These are phyloP conservation scores for Enhydra lutris DNA, from an alignment of 2,113 vertebrate genomes.

Conservation along the genomic window DNA sequence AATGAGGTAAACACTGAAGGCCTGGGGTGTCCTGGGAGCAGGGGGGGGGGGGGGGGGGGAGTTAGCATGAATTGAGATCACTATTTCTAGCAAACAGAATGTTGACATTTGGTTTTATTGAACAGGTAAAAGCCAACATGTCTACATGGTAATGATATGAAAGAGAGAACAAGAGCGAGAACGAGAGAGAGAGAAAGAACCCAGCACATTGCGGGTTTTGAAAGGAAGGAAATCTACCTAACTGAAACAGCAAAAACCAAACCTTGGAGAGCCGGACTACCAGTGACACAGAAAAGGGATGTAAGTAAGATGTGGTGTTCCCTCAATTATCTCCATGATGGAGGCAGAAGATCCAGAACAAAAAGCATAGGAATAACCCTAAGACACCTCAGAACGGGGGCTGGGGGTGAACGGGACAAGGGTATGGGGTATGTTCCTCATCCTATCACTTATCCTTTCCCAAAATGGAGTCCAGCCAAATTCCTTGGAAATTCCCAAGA, in stretches of 20 bases:
- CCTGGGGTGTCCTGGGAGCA: too few relatives aligned
- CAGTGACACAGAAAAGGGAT: not conserved
- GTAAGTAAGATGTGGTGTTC: not conserved
- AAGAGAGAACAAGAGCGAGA: not conserved
- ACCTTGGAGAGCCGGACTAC: not conserved
- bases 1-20: not conserved
- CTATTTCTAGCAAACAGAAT: not conserved
- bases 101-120: not conserved
- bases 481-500: not conserved
- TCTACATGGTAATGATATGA: not conserved
- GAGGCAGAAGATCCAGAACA: not conserved
- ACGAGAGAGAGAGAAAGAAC: not conserved
- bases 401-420: not conserved
- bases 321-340: not conserved
- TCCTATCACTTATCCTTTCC: not conserved
- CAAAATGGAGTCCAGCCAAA: not conserved
- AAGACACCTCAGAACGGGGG: not conserved
- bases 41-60: too few relatives aligned
- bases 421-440: too few relatives aligned
- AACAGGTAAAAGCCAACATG: not conserved
- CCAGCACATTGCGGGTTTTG: not conserved
- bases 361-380: not conserved
- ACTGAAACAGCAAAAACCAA: not conserved
- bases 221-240: not conserved
- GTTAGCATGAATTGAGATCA: not conserved